Percentiles rank a stretch among this genome's conserved stretches.
phyloP scores from a whole-genome alignment of 2,113 vertebrate genomes.

The Cynopterus brachyotis region DNA sequence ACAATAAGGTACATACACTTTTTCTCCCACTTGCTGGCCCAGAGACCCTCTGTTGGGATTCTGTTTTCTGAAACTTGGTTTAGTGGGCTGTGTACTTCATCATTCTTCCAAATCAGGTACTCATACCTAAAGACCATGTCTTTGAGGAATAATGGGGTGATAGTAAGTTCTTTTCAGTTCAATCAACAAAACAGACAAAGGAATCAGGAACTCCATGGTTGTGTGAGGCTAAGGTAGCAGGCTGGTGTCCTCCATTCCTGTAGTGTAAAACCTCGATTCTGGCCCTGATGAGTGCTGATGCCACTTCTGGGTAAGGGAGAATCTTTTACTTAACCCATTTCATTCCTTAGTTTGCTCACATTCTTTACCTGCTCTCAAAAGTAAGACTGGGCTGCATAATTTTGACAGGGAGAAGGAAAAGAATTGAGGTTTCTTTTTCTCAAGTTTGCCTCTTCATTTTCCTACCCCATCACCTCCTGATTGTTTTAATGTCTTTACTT shows the following conservation, averaged over 20 bases:
- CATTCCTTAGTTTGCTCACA: accelerated
- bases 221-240: not conserved
- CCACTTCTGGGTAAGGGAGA: not conserved
- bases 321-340: not conserved
- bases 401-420: not conserved
- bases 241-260: accelerated
- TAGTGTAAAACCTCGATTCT: not conserved
- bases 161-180: not conserved
- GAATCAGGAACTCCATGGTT: not conserved
- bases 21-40: not conserved
- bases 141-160: not conserved
- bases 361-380: not conserved
- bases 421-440: not conserved
- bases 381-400: not conserved
- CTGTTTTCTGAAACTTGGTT: not conserved
- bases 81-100: not conserved
- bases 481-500: not conserved
- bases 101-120: not conserved
- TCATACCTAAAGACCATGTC: not conserved
- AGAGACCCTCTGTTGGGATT: not conserved
- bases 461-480: not conserved
- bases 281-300: not conserved
- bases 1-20: not conserved
- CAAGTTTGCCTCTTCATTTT: not conserved
- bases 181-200: not conserved